Base-by-base conservation (phyloP, 2,888 invertebrate species). In the Erannis defoliaria region DNA sequence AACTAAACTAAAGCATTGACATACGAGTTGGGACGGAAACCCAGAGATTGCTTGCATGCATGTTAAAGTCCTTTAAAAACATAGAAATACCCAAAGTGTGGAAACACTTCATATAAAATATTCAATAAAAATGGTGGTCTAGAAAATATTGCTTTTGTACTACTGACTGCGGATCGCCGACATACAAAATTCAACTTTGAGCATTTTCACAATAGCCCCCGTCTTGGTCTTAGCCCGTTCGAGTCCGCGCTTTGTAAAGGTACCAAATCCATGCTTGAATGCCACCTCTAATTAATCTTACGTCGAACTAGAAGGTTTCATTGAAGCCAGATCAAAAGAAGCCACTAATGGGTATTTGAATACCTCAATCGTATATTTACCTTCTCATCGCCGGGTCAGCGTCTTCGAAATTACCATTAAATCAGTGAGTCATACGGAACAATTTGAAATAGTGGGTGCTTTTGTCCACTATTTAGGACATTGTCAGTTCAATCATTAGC, bases 331-430 rank as follows among this genome's bases (percentile, higher is more conserved):
- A 88, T 90, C 86, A 88, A 90, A 92, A 90, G 88, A 89, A 85
- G 82, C 84, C 83, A 73, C 80, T 90, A 90, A 91, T 91, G 90
- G 82, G 83, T 86, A 90, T 90, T 89, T 90, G 89, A 91, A 90
- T 87, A 76, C 84, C 70, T 70, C 74, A 68, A 82, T 81, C 82
- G 81, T 62, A 80, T 82, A 81, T 82, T 82, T 84, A 80, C 81
- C 80, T 83, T 78, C 19, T 19, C 10, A 45, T 33, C 40, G 21
- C 3, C 71, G 59, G 68, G 70, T 68, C 62, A 62, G 67, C 56
- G 70, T 63, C 70, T 74, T 71, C 43, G 48, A 45, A 38, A 37
- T 61, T 58, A 57, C 26, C 45, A 55, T 14, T 48, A 23, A 59
- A 48, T 38, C 29, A 49, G 37, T 67, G 61, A 75, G 53, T 75